These are phyloP conservation scores for Hetaerina americana DNA, from an alignment of 1,140 invertebrate species.

Conservation along the genomic window DNA sequence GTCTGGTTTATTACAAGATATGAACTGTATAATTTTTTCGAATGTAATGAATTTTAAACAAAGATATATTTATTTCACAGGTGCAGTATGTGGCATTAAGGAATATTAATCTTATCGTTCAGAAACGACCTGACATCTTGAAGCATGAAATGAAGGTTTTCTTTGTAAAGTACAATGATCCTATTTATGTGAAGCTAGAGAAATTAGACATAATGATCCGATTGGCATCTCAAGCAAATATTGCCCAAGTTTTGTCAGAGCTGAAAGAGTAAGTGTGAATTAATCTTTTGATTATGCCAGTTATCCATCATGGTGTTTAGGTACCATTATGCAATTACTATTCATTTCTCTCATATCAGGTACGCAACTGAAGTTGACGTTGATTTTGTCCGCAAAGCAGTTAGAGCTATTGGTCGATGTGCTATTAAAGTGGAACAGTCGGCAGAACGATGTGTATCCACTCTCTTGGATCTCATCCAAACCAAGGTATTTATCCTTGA, in stretches of 20 bases:
- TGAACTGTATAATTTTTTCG: no score
- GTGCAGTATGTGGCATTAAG: slow-evolving; percentile 96
- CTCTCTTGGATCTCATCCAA: slow-evolving; percentile 96
- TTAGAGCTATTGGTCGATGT: slow-evolving; percentile 95
- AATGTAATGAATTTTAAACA: background rate
- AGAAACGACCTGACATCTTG: slow-evolving; percentile 96
- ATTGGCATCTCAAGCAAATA: slow-evolving; percentile 93
- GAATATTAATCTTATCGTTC: slow-evolving; percentile 98
- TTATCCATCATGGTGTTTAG: background rate
- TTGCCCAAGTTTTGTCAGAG: slow-evolving; percentile 96
- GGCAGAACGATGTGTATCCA: slow-evolving; percentile 96
- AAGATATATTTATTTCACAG: slow-evolving; percentile 18
- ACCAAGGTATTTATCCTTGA: no score
- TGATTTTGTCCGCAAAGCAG: slow-evolving; percentile 98
- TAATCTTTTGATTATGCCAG: slow-evolving; percentile 3
- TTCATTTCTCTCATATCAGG: slow-evolving; percentile 22
- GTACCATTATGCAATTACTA: background rate
- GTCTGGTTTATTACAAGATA: no score
- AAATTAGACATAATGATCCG: slow-evolving; percentile 99
- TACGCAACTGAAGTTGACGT: slow-evolving; percentile 98
- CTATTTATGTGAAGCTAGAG: slow-evolving; percentile 99
- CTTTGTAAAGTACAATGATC: slow-evolving; percentile 99
- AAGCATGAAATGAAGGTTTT: slow-evolving; percentile 99
- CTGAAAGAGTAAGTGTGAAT: slow-evolving; percentile 71
- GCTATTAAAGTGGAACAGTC: slow-evolving; percentile 99